Conservation (phyloP, 1,140 invertebrate species). For the Semibalanus balanoides region DNA sequence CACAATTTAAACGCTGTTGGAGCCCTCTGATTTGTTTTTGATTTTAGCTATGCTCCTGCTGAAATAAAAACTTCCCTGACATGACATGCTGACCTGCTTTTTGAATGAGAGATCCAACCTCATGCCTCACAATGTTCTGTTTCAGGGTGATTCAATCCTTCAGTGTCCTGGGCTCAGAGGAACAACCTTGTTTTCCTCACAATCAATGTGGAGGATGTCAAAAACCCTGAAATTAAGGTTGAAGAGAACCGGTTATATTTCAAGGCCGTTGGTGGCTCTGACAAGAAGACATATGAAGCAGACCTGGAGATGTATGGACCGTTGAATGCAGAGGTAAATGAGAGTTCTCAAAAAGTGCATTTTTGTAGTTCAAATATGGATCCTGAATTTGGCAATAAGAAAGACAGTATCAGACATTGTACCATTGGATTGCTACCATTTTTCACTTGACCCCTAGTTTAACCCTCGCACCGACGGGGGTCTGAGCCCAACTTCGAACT, state of each 20-base stretch:
- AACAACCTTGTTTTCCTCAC: constrained; percentile 64
- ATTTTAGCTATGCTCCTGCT: too few relatives aligned
- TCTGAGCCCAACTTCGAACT: too few relatives aligned
- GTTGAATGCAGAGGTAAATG: constrained; percentile 60
- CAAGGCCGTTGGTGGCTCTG: constrained; percentile 68
- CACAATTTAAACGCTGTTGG: too few relatives aligned
- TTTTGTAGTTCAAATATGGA: too few relatives aligned
- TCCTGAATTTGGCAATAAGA: not conserved
- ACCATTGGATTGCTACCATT: constrained; percentile 5
- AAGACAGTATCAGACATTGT: constrained; percentile 9
- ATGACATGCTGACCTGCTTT: too few relatives aligned
- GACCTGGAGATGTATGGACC: constrained; percentile 65
- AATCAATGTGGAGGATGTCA: constrained; percentile 76
- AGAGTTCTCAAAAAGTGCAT: not conserved
- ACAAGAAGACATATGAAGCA: constrained; percentile 68
- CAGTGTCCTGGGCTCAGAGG: constrained; percentile 83
- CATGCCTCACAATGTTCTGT: too few relatives aligned
- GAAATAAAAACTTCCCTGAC: too few relatives aligned
- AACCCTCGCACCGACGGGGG: too few relatives aligned
- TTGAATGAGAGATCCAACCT: too few relatives aligned
- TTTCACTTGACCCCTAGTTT: too few relatives aligned
- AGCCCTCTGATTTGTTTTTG: too few relatives aligned
- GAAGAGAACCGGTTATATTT: constrained; percentile 67
- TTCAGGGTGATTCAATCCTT: constrained; percentile 34
- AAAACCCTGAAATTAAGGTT: constrained; percentile 65